Base-by-base conservation (phyloP, 2,113 vertebrate species). In the Leiothrix lutea region DNA sequence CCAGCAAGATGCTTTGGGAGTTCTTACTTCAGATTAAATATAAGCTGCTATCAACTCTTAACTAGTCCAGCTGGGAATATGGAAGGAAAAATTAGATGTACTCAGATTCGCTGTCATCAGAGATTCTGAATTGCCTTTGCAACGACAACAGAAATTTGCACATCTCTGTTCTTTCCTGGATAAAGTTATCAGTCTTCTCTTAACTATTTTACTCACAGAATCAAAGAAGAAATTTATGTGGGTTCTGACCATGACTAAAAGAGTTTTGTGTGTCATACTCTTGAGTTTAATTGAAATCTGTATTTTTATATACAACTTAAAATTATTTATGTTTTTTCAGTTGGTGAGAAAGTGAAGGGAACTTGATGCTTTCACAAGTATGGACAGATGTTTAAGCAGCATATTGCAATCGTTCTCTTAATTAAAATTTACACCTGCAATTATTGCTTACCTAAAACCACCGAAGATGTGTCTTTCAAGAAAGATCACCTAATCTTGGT, bases 1-100 rank as follows among this genome's bases (percentile, higher is more conserved):
- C 83, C 74, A 94, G 38, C 56, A 87, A 9, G 65, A 10, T 90
- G 58, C 74, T 89, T 88, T 71, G 72, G 89, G 92, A 94, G 83
- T 95, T 95, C 62, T 86, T 86, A 33, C 42, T 86, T 95, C 72
- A 78, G 83, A 84, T 95, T 91, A 97, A 90, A 86, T 57, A 40
- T 80, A 91, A 96, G 80, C 80, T 89, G 75, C 48, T 81, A 8
- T 70, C 74, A 94, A 4, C n/a, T 95, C 14, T 91, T 94, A 82
- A 70, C 21, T 74, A 79, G 73, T 87, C n/a, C 83, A 80, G 28
- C 51, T 87, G 78, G 69, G 90, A 92, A 72, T 58, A 33, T 66
- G 64, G 62, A 95, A 73, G 38, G 48, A 57, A 94, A 83, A 96
- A 38, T 93, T 90, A 92, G 69, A 86, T 88, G 29, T 81, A 72